A percentile compares a stretch with the other conserved stretches of the same genome.
Conservation (phyloP, 2,797 vertebrate genomes). For the Gephyroberyx darwinii region DNA sequence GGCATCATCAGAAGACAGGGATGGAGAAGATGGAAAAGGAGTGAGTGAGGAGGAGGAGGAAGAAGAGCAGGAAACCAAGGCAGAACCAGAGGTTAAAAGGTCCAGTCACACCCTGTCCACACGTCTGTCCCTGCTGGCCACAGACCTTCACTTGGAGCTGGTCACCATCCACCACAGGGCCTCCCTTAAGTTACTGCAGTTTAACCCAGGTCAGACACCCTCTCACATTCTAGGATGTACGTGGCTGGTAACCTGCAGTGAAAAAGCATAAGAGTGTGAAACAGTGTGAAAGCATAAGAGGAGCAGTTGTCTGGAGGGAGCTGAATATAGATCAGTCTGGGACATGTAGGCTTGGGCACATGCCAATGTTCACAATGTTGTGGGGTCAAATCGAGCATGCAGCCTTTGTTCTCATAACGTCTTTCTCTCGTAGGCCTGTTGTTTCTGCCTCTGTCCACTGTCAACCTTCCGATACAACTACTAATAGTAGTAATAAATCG, state of each 20-base stretch:
- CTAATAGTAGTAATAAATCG: too few species aligned
- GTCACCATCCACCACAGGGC: slow-evolving; percentile 86
- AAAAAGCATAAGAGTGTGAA: too few species aligned
- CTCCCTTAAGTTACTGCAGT: slow-evolving; percentile 84
- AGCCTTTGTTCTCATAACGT: too few species aligned
- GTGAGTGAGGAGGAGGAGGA: slow-evolving; percentile 13
- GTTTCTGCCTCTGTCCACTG: too few species aligned
- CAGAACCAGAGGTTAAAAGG: slow-evolving; percentile 31
- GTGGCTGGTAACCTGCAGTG: too few species aligned
- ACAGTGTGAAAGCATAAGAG: neutral
- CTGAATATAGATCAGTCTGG: too few species aligned
- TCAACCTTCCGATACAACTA: too few species aligned
- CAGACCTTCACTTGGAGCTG: slow-evolving; percentile 90
- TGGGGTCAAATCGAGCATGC: too few species aligned
- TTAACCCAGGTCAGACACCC: slow-evolving; percentile 72
- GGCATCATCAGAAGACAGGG: slow-evolving; percentile 35
- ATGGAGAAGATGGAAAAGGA: slow-evolving; percentile 19
- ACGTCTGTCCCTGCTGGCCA: slow-evolving; percentile 67
- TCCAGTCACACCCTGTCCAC: slow-evolving; percentile 36
- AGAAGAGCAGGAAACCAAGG: slow-evolving; percentile 31
- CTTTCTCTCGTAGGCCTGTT: too few species aligned
- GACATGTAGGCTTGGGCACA: too few species aligned
- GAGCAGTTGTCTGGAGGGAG: too few species aligned
- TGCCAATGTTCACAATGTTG: too few species aligned
- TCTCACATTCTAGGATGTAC: neutral